Evolutionary conservation across 2,113 vertebrate genomes (phyloP), one percentile per base, ranked within the genome.

Genomic region (Pitta sordida): DNA sequence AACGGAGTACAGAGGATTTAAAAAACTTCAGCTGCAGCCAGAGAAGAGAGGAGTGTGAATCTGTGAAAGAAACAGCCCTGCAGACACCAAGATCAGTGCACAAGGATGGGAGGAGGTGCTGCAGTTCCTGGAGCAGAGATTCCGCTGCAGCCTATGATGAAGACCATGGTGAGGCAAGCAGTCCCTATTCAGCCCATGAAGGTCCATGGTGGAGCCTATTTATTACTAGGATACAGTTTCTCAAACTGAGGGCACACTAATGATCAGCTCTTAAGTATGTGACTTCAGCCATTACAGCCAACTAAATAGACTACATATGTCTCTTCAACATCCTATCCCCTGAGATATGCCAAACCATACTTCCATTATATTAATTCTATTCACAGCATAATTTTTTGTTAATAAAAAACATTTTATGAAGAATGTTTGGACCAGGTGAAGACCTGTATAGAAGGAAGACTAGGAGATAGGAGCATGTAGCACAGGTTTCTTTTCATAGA

Each of bases 201-300:
- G 6, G 19, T 20, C 5, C 4, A 32, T 0, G 1, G 12, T 9
- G 16, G 23, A 59, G 13, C 6, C 7, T 13, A 30, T 51, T 83
- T 62, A 29, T 67, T 58, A 32, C 13, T 52, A 63, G n/a, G 20
- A 32, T 59, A n/a, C 14, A 1, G 7, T 75, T 87, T 83, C 52
- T 92, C 24, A 60, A 16, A 68, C 59, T 55, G 20, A 85, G 84
- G 13, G 15, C 20, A 37, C 22, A 36, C 10, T 88, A 76, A 82
- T 18, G 18, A 60, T 41, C 30, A 55, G 44, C 36, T 63, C 21
- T 36, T 41, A 79, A 32, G 5, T 77, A 37, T 36, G 20, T 32
- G 67, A 82, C 74, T 55, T 70, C 30, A 82, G 11, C 29, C 44
- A 70, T 51, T 15, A 43, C 9, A 34, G 23, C 37, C 55, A 94